Evolutionary conservation across 2,113 vertebrate species (phyloP), one percentile per base, ranked within the genome.

Genomic region (Pitta sordida): DNA sequence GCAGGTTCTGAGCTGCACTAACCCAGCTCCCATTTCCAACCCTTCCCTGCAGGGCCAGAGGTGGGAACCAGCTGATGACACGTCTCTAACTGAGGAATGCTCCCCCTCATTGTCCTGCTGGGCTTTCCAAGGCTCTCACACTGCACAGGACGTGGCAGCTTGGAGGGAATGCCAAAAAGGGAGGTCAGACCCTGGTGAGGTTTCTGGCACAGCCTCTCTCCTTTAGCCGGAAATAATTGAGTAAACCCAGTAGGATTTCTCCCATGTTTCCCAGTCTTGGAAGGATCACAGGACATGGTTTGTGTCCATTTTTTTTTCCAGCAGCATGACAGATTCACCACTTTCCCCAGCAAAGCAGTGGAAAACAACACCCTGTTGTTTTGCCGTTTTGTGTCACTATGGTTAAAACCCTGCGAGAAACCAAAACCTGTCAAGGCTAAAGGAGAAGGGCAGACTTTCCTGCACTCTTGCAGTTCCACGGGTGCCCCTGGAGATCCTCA

Each of bases 401-500:
- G 74, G 87, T 27, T 70, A 90, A 81, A 52, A 49, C 26, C 17
- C 29, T 2, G 27, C n/a, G 58, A 4, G 44, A 68, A 67, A 67
- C 43, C 13, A 49, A 15, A 3, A 8, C 30, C 76, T 56, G 8
- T 39, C 10, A 23, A 82, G 52, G 56, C 73, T 83, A 4, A 13
- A 81, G 77, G 69, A 46, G 43, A 9, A 55, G 46, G 70, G 34
- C 4, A 15, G 23, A 21, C 62, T 68, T 91, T 83, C 13, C 86
- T 81, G 6, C 48, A 98, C 98, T 98, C 98, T 98, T 69, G 98
- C 70, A 34, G 96, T 96, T 55, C 97, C 98, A 26, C 98, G 97
- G 56, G 96, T 82, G 88, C 98, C 97, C 19, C 97, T 95, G 20
- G 98, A 98, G 90, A 98, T 96, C 58, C 97, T 93, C 0, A 49